Evolutionary conservation across 2,797 vertebrate genomes (phyloP), one percentile per base, ranked within the genome.

Genomic region (Crenichthys baileyi): DNA sequence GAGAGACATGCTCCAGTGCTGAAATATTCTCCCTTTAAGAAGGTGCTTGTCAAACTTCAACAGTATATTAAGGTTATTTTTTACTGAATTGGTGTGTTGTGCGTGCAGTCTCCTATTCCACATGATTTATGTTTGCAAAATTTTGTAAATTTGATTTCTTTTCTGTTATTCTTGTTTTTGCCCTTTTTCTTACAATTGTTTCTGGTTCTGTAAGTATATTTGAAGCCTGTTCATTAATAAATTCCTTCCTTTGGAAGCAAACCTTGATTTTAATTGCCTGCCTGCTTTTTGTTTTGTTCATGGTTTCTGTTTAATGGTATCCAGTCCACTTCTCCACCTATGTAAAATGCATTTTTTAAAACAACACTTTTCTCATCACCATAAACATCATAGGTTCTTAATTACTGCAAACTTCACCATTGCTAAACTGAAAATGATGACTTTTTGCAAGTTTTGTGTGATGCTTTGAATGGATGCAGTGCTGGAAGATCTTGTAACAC

Each of bases 71-170:
- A 84, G 65, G 79, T 79, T 88, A 79, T 76, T 89, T 91, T 90
- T 76, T 92, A 87, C 72, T 89, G 87, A 92, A 86, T 89, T 86
- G 70, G 55, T 90, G 79, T 44, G 85, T 92, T 92, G 87, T 86
- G 85, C 81, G 80, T 31, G 1, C 9, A 75, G 77, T 75, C 67
- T 73, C 68, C 9, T 16, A 70, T 9, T 7, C 31, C 22, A 73
- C 20, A 8, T 15, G 20, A 13, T 4, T 6, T 53, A 55, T 11
- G 22, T 41, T 67, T 61, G 29, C 29, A 63, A 29, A 63, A 63
- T 63, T 29, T 7, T 29, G 60, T 4, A 63, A 31, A 31, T 2
- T 29, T 26, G 26, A 31, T 31, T 18, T 36, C 31, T 63, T 36
- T 63, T 63, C 13, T 18, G 48, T 12, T 16, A 18, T 63, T 61